Percentiles rank a stretch among this genome's conserved stretches.
These are phyloP conservation scores for Montipora cactus DNA, from an alignment of 64 coral and sea anemone genomes.

Conservation along the genomic window DNA sequence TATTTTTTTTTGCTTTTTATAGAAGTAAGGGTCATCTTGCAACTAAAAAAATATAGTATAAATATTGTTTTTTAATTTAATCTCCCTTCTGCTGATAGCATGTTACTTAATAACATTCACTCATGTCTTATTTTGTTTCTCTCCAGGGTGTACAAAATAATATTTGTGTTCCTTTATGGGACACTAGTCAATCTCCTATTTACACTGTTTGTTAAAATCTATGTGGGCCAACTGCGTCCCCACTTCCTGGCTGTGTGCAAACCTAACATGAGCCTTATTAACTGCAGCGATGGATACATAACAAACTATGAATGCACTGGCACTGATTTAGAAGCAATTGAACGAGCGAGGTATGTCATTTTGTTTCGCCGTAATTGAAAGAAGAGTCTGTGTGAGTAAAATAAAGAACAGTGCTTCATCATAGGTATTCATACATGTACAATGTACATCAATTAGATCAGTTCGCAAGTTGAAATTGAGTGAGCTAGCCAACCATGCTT, in stretches of 20 bases:
- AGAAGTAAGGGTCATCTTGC: too few species aligned
- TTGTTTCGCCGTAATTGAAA: neutral
- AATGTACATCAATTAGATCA: too few species aligned
- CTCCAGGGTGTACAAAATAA: slow-evolving; percentile 25
- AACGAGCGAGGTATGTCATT: slow-evolving; percentile 44
- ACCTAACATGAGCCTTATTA: slow-evolving; percentile 62
- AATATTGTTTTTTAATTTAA: too few species aligned
- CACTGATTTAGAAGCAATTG: slow-evolving; percentile 8
- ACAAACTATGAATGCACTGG: slow-evolving; percentile 69
- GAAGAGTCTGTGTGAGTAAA: too few species aligned
- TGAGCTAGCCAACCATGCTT: neutral
- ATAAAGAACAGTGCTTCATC: too few species aligned
- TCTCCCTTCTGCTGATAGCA: too few species aligned
- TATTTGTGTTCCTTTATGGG: slow-evolving; percentile 21
- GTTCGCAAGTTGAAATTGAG: too few species aligned
- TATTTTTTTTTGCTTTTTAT: too few species aligned
- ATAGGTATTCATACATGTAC: too few species aligned
- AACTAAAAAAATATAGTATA: too few species aligned
- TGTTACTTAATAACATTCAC: neutral
- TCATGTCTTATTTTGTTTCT: neutral
- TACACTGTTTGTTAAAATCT: slow-evolving; percentile 20
- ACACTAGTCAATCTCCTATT: slow-evolving; percentile 20
- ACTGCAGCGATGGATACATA: slow-evolving; percentile 55
- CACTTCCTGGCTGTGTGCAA: slow-evolving; percentile 66
- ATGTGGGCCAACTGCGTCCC: slow-evolving; percentile 38